These are phyloP conservation scores for Fabriciana adippe DNA, from an alignment of 2,888 invertebrate species.

Conservation along the genomic window DNA sequence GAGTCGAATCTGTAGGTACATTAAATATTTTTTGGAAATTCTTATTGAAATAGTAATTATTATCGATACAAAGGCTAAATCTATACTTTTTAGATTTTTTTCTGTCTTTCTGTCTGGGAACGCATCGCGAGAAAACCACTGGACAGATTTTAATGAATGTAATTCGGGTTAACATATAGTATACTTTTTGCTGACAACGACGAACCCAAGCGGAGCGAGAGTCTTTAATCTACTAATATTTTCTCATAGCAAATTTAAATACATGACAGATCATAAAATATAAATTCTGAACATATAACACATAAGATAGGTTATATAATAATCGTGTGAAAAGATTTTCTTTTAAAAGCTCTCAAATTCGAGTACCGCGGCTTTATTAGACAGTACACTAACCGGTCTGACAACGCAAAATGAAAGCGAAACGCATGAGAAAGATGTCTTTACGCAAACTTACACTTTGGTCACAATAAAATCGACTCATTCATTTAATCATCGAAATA, in stretches of 20 bases:
- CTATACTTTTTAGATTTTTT: too few relatives aligned
- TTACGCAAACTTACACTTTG: slow-evolving; percentile 28
- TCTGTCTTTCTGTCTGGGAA: too few relatives aligned
- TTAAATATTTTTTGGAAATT: too few relatives aligned
- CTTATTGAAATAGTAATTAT: too few relatives aligned
- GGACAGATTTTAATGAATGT: too few relatives aligned
- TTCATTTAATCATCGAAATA: slow-evolving; percentile 14
- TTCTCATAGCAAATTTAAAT: too few relatives aligned
- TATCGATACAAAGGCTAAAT: too few relatives aligned
- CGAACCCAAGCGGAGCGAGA: too few relatives aligned
- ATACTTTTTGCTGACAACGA: not conserved
- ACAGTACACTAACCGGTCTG: slow-evolving; percentile 49
- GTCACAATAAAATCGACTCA: slow-evolving; percentile 23
- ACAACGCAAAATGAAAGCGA: slow-evolving; percentile 44
- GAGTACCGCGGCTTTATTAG: slow-evolving; percentile 37
- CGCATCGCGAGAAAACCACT: too few relatives aligned
- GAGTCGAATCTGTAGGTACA: too few relatives aligned
- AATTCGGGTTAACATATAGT: too few relatives aligned
- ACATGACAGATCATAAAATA: not conserved
- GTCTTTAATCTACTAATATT: too few relatives aligned
- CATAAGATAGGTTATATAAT: not conserved
- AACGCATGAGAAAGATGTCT: slow-evolving; percentile 40
- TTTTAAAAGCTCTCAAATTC: slow-evolving; percentile 33
- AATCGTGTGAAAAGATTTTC: slow-evolving; percentile 4
- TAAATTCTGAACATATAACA: not conserved